These are phyloP conservation scores for Nothoprocta perdicaria DNA, from an alignment of 2,113 vertebrate species.

Conservation along the genomic window DNA sequence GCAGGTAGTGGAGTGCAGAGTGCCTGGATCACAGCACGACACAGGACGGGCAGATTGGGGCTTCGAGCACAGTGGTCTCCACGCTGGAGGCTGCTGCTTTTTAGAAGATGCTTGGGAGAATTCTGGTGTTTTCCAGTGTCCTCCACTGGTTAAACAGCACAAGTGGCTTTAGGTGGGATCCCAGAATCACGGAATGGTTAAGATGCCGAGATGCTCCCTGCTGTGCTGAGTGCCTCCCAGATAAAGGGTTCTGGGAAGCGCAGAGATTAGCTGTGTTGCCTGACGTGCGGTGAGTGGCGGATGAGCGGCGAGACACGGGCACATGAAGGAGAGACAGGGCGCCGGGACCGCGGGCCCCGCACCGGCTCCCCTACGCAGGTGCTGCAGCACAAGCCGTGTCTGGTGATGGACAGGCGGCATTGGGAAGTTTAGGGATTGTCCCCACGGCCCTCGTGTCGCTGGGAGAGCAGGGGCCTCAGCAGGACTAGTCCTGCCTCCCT, in stretches of 20 bases:
- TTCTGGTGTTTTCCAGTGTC: conserved; percentile 17
- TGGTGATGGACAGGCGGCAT: no score
- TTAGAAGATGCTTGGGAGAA: not conserved
- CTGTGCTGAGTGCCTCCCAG: conserved; percentile 71
- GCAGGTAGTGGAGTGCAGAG: not conserved
- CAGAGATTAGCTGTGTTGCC: conserved; percentile 78
- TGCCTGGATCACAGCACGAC: not conserved
- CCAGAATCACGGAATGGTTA: no score
- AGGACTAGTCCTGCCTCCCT: not conserved
- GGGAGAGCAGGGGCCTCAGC: not conserved
- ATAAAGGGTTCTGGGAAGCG: conserved; percentile 81
- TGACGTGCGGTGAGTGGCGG: conserved; percentile 80
- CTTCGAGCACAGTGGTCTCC: not conserved
- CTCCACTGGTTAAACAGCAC: conserved; percentile 3
- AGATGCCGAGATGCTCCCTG: conserved; percentile 39
- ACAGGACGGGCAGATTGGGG: not conserved
- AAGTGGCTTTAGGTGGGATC: not conserved
- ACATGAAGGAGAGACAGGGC: conserved; percentile 79
- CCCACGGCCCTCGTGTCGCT: not conserved
- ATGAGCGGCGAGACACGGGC: conserved; percentile 74
- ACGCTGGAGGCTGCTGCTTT: not conserved
- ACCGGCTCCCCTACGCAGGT: no score
- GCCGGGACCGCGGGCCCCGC: no score
- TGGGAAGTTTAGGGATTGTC: not conserved
- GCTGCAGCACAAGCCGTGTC: no score